Evolutionary conservation across 2,113 vertebrate genomes (phyloP).

Genomic region (Tetrao urogallus): DNA sequence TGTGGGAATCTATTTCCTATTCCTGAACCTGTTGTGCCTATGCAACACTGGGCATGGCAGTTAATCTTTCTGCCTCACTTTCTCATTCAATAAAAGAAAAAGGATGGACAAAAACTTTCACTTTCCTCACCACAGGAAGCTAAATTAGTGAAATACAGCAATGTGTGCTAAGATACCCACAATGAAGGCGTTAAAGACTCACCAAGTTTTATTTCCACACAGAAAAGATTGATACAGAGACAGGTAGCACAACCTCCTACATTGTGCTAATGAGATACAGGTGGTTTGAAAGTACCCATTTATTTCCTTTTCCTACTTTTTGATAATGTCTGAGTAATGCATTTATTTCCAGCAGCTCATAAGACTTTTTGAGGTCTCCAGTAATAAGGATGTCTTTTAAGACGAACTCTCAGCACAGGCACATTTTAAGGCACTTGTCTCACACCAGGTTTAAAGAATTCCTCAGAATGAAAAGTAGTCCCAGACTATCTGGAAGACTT

Average conservation of each 20-base stretch:
- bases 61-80: not conserved
- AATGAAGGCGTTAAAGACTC: not conserved
- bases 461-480: slow-evolving; percentile 67
- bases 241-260: not conserved
- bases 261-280: not conserved
- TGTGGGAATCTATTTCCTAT: not conserved
- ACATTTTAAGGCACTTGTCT: slow-evolving; percentile 8
- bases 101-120: not conserved
- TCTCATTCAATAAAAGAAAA: not conserved
- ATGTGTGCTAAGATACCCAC: not conserved
- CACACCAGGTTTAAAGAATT: not conserved
- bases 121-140: not conserved
- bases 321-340: not conserved
- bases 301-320: not conserved
- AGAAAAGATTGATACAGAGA: not conserved
- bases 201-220: not conserved
- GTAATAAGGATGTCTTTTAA: not conserved
- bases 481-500: slow-evolving; percentile 74
- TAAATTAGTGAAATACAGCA: not conserved
- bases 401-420: not conserved
- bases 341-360: not conserved
- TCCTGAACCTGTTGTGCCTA: not conserved
- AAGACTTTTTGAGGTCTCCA: not conserved
- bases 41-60: not conserved
- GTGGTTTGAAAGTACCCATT: not conserved